phyloP scores from a whole-genome alignment of 2,888 invertebrate species.

The Rhingia rostrata region DNA sequence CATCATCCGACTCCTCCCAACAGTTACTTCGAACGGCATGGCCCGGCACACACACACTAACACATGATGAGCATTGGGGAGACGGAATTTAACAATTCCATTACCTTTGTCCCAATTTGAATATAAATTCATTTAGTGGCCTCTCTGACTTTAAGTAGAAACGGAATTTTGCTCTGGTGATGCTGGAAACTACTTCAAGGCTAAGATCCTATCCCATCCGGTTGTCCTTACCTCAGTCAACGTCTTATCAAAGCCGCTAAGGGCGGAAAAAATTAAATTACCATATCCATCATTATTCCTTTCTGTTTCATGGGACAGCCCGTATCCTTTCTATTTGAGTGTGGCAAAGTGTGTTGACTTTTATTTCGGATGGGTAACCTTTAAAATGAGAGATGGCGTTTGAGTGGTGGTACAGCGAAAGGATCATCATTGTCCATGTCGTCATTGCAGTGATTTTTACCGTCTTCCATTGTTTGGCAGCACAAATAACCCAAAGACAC shows the following conservation, averaged over 20 bases:
- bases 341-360: slow-evolving; percentile 62
- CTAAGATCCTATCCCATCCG: slow-evolving; percentile 42
- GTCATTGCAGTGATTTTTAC: slow-evolving; percentile 55
- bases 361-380: slow-evolving; percentile 63
- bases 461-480: slow-evolving; percentile 11
- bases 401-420: slow-evolving; percentile 18
- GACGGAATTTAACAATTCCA: slow-evolving; percentile 54
- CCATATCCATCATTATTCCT: slow-evolving; percentile 59
- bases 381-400: slow-evolving; percentile 33
- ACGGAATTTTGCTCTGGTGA: slow-evolving; percentile 21
- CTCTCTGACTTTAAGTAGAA: slow-evolving; percentile 39
- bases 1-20: slow-evolving; percentile 2
- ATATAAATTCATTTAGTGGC: slow-evolving; percentile 61
- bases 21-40: background rate
- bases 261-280: slow-evolving; percentile 58
- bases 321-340: slow-evolving; percentile 24
- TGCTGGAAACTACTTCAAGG: slow-evolving; percentile 37
- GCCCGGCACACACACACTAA: background rate
- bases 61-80: background rate
- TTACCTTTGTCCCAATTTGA: slow-evolving; percentile 50
- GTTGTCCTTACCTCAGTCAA: slow-evolving; percentile 37
- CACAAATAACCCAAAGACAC: background rate
- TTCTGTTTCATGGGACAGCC: background rate
- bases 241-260: slow-evolving; percentile 53
- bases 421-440: slow-evolving; percentile 47